Base-by-base conservation (phyloP, 2,888 invertebrate species). In the Ommatoiulus sabulosus region DNA sequence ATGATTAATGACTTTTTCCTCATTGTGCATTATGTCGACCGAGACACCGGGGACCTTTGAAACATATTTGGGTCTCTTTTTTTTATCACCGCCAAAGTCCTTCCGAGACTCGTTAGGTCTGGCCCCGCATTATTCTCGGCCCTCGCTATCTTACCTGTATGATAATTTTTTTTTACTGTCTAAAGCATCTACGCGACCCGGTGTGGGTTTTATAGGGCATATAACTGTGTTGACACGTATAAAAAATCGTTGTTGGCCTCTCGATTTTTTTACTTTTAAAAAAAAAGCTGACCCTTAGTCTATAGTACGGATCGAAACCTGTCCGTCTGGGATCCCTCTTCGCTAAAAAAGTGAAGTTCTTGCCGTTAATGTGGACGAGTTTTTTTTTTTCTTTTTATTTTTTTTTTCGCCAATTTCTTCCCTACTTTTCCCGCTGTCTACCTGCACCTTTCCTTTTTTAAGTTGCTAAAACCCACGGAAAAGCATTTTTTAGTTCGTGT, bases 1-100 rank as follows among this genome's bases (percentile, higher is more conserved):
- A 87, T 87, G 87, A 87, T 87, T 87, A 87, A 87, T 87, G 87
- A 87, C 48, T 87, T 87, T 87, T 48, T 24, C 10, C 85, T 85
- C 85, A 44, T 85, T 85, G 85, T 85, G 46, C 85, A 46, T 46
- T 46, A 85, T 85, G 85, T 85, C 85, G 17, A 15, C 44, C 17
- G 85, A 85, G 85, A 85, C 85, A 46, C 44, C n/a, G 85, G 85
- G 85, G 85, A 85, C 85, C 85, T 85, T 85, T 44, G 6, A 85
- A n/a, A 44, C 72, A 72, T 85, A 46, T 85, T 85, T 44, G 85
- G 85, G 44, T n/a, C 46, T 46, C 20, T 85, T 85, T 85, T n/a
- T n/a, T 85, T 85, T 85, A 85, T 44, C 85, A 85, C 85, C 44
- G 44, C 20, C 6, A 44, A 85, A 35, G 43, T 43, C 44, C 84